Base-by-base conservation (phyloP, 2,113 vertebrate species). In the Gallinago undulata region DNA sequence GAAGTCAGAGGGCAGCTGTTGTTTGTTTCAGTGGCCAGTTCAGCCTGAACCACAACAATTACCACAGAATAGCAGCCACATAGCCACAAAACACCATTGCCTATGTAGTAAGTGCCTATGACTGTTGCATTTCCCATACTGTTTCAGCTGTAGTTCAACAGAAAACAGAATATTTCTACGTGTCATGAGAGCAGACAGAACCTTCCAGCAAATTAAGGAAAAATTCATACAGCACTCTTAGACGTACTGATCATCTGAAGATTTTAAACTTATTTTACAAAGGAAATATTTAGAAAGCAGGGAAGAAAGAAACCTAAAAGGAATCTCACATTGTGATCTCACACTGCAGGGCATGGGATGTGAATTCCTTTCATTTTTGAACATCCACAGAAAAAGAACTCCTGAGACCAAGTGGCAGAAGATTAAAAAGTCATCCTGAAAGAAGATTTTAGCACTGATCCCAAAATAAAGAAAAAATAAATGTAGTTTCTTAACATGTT, bases 51-150 rank as follows among this genome's bases (percentile, higher is more conserved):
- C n/a, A 37, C n/a, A 16, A 35, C 13, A 35, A 10, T 11, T 67
- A 51, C 74, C 41, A 25, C 51, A 39, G 30, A 57, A 48, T 6
- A 66, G 30, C 48, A 72, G 45, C 37, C 37, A 3, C 1, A 0
- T 8, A 68, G 24, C 39, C 57, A 50, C 77, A 74, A 53, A 66
- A 30, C 37, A 45, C n/a, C 8, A 2, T 2, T 10, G 8, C 19
- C 12, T 5, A 0, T 1, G 0, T 4, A 45, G 1, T 7, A 47
- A 43, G 9, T 35, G 22, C 45, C 59, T 30, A 3, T 2, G 4
- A 19, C 13, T 10, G 24, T 5, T 31, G 39, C 33, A 56, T 33
- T 73, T 60, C 68, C 45, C 47, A 23, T 10, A 55, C 15, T 50
- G 12, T 10, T 88, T 37, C 79, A 76, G 31, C 59, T 45, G n/a